phyloP scores from a whole-genome alignment of 2,888 invertebrate species.

The Trachelus troglodyta region DNA sequence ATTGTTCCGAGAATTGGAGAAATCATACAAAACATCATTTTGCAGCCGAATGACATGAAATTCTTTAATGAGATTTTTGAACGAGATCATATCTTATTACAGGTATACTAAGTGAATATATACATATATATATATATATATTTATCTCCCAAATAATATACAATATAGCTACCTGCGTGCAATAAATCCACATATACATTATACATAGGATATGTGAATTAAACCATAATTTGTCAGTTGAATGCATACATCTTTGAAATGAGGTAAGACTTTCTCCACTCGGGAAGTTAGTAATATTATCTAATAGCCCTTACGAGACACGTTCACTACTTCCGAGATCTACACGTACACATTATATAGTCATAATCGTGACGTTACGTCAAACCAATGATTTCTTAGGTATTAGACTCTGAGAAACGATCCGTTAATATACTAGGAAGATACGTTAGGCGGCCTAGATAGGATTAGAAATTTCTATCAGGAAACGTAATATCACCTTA shows the following conservation, averaged over 20 bases:
- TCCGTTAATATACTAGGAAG: background rate
- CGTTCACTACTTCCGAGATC: background rate
- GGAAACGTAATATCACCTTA: background rate
- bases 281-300: slow-evolving; percentile 58
- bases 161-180: too few relatives aligned
- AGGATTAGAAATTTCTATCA: background rate
- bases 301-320: slow-evolving; percentile 40
- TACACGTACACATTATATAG: slow-evolving; percentile 13
- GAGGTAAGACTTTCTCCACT: slow-evolving; percentile 56
- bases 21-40: background rate
- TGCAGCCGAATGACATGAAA: background rate
- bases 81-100: background rate
- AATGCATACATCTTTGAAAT: slow-evolving; percentile 14
- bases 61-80: background rate
- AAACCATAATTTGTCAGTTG: background rate
- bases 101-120: background rate
- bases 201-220: background rate
- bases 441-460: background rate
- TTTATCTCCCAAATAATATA: background rate
- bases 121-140: background rate
- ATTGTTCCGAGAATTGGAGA: too few relatives aligned
- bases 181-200: background rate
- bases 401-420: background rate
- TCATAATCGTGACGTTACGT: slow-evolving; percentile 37
- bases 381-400: background rate